Evolutionary conservation across 2,113 vertebrate genomes (phyloP).

Genomic region (Corydoras sp.): DNA sequence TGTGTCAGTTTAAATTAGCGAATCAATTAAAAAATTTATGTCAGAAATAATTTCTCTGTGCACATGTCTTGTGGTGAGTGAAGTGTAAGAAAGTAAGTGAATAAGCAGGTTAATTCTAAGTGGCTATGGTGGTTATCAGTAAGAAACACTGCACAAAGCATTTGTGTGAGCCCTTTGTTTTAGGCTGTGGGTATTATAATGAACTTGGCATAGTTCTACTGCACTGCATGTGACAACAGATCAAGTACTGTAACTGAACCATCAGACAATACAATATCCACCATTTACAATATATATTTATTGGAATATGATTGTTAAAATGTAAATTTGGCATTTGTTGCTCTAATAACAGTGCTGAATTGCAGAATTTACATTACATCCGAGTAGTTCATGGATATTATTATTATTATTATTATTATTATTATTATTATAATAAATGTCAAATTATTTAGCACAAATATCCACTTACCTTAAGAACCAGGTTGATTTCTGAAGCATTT

Average conservation of each 20-base stretch:
- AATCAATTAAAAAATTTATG: background rate
- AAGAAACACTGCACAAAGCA: slow-evolving; percentile 8
- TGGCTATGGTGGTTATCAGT: slow-evolving; percentile 55
- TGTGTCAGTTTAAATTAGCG: background rate
- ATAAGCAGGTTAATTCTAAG: slow-evolving; percentile 61
- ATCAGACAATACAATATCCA: background rate
- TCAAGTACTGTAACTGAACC: background rate
- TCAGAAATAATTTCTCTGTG: background rate
- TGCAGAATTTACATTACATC: too few species aligned
- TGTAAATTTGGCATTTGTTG: too few species aligned
- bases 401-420: too few species aligned
- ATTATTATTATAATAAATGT: too few species aligned
- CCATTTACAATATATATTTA: too few species aligned
- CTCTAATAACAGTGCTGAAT: too few species aligned
- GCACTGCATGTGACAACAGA: slow-evolving; percentile 22
- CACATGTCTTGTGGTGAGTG: slow-evolving; percentile 2
- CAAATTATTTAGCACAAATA: too few species aligned
- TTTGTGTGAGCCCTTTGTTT: slow-evolving; percentile 63
- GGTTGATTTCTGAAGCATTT: too few species aligned
- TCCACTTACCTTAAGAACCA: too few species aligned
- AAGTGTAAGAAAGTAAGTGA: slow-evolving; percentile 36
- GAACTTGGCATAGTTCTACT: slow-evolving; percentile 63
- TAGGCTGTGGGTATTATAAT: slow-evolving; percentile 60
- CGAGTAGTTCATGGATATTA: too few species aligned
- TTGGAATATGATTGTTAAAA: too few species aligned